Conservation (phyloP, 1,140 invertebrate genomes). For the Phenacoccus solenopsis region DNA sequence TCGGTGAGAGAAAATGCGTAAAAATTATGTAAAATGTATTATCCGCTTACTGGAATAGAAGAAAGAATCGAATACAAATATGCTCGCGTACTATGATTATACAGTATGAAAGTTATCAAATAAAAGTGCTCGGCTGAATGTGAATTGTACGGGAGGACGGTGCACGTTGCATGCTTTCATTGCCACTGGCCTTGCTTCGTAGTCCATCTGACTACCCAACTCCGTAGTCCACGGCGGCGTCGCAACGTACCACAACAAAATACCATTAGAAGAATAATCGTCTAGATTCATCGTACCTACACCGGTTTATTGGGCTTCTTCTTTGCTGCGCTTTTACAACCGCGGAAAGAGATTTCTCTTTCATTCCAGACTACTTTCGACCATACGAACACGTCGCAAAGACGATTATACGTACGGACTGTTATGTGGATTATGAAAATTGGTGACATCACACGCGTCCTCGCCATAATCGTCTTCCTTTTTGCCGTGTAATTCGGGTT, state of each 20-base stretch:
- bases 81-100: background rate
- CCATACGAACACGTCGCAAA: background rate
- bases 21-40: too few species aligned
- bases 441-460: constrained; percentile 6
- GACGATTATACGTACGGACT: background rate
- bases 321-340: constrained; percentile 13
- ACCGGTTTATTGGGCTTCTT: constrained; percentile 13
- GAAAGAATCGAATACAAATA: background rate
- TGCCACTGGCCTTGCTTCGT: constrained; percentile 13
- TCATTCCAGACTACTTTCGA: constrained; percentile 15
- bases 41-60: background rate
- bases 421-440: constrained; percentile 11
- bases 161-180: constrained; percentile 5
- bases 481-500: background rate
- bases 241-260: constrained; percentile 5
- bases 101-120: background rate
- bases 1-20: too few species aligned
- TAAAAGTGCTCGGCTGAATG: background rate
- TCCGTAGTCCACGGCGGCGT: background rate
- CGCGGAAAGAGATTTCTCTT: constrained; percentile 10
- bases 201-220: background rate
- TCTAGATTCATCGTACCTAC: background rate
- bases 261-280: constrained; percentile 9
- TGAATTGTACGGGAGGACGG: background rate
- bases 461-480: background rate